Conservation (phyloP, 2,113 vertebrate genomes). For the Xenopus laevis region DNA sequence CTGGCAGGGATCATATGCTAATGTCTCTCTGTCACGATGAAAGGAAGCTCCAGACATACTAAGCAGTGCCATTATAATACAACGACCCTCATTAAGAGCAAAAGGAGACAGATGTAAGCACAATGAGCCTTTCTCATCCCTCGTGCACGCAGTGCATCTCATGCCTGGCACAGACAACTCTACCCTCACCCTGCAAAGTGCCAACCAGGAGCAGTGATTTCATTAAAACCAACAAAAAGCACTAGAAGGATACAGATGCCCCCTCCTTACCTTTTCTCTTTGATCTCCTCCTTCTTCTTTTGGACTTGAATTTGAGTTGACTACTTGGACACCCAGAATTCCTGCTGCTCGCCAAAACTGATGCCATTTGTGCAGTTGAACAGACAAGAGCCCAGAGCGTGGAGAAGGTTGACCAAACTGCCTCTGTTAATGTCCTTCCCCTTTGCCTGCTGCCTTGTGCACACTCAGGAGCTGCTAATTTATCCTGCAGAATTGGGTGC, state of each 20-base stretch:
- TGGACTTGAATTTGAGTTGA: constrained; percentile 87
- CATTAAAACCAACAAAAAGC: neutral
- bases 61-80: neutral
- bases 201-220: neutral
- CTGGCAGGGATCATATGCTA: constrained; percentile 37
- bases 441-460: constrained; percentile 26
- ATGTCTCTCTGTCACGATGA: constrained; percentile 22
- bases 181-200: no score
- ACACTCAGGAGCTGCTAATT: constrained; percentile 46
- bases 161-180: no score
- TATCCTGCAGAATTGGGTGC: constrained; percentile 31
- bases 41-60: constrained; percentile 29
- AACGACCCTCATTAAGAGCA: neutral
- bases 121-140: constrained; percentile 24
- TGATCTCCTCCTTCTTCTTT: constrained; percentile 74
- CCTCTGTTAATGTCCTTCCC: constrained; percentile 6
- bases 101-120: constrained; percentile 5
- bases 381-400: constrained; percentile 35
- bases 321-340: constrained; percentile 73
- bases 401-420: constrained; percentile 17
- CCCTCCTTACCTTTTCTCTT: constrained; percentile 87
- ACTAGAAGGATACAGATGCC: neutral
- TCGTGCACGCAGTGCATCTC: neutral
- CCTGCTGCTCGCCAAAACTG: constrained; percentile 81
- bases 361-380: constrained; percentile 71